phyloP scores from a whole-genome alignment of 2,797 vertebrate genomes.

The Pagetopsis macropterus region DNA sequence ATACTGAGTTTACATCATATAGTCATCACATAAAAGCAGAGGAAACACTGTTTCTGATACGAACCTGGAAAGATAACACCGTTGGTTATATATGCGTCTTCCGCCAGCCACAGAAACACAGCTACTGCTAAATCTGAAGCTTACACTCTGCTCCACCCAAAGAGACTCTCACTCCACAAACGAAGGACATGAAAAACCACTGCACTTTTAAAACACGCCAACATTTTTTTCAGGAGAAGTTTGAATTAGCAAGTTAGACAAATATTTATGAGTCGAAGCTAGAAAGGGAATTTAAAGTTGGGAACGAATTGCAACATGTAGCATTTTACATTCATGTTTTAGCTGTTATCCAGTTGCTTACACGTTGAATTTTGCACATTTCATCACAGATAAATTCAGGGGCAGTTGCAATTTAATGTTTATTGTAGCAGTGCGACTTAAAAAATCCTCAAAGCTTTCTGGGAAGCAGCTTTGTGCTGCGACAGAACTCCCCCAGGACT shows the following conservation, averaged over 20 bases:
- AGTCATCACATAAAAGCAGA: conserved; percentile 35
- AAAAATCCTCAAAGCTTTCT: conserved; percentile 22
- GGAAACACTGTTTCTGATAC: conserved; percentile 55
- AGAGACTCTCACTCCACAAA: conserved; percentile 22
- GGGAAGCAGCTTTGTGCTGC: conserved; percentile 18
- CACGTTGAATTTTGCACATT: conserved; percentile 26
- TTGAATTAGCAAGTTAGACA: conserved; percentile 16
- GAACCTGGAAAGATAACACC: conserved; percentile 47
- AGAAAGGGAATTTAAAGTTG: conserved; percentile 3
- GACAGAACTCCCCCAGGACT: conserved; percentile 9
- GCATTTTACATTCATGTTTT: conserved; percentile 14
- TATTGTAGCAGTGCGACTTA: conserved; percentile 30
- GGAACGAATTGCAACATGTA: not conserved
- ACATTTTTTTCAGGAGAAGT: conserved; percentile 16
- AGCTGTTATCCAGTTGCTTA: not conserved
- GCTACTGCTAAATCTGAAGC: conserved; percentile 15
- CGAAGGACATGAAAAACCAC: conserved; percentile 22
- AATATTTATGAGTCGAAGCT: conserved; percentile 13
- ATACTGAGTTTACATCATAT: conserved; percentile 63
- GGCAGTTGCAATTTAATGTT: conserved; percentile 18
- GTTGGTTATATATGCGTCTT: conserved; percentile 13
- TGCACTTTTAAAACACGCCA: conserved; percentile 6
- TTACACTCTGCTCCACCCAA: conserved; percentile 18
- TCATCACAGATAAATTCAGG: conserved; percentile 15
- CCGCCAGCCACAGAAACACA: conserved; percentile 26